These are phyloP conservation scores for Lerema accius DNA, from an alignment of 1,140 invertebrate genomes.

Conservation along the genomic window DNA sequence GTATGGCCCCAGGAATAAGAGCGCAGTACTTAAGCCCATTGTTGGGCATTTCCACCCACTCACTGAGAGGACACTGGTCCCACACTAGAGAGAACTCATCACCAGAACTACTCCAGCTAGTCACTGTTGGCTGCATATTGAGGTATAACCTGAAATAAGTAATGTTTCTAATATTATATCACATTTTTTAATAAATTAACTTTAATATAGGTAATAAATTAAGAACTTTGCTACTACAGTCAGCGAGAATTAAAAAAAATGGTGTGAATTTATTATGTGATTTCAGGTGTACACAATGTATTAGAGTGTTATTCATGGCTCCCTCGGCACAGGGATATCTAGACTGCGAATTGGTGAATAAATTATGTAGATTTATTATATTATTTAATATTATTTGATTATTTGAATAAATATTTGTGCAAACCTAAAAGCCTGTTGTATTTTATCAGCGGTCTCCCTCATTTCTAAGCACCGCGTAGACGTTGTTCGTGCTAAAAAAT, in stretches of 20 bases:
- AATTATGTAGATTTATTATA: too few species aligned
- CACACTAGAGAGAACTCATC: constrained; percentile 99
- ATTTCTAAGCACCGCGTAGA: constrained; percentile 96
- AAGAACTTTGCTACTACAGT: too few species aligned
- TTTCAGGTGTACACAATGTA: too few species aligned
- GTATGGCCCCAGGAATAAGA: constrained; percentile 95
- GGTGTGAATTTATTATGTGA: too few species aligned
- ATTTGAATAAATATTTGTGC: too few species aligned
- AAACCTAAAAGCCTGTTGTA: constrained; percentile 88
- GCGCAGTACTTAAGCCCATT: constrained; percentile 98
- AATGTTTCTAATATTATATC: too few species aligned
- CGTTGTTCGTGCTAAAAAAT: constrained; percentile 96
- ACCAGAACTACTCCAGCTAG: constrained; percentile 95
- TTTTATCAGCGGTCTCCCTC: constrained; percentile 98
- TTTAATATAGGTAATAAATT: too few species aligned
- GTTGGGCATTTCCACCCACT: constrained; percentile 99
- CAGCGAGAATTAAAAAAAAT: too few species aligned
- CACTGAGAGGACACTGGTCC: constrained; percentile 97
- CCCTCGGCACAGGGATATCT: too few species aligned
- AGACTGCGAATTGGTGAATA: too few species aligned
- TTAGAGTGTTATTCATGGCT: too few species aligned
- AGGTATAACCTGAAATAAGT: constrained; percentile 92
- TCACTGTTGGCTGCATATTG: constrained; percentile 94
- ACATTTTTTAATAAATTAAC: too few species aligned
- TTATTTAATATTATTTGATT: constrained; percentile 2